Evolutionary conservation across 2,888 invertebrate species (phyloP), one percentile per base, ranked within the genome.

Genomic region (Frankliniella fusca): DNA sequence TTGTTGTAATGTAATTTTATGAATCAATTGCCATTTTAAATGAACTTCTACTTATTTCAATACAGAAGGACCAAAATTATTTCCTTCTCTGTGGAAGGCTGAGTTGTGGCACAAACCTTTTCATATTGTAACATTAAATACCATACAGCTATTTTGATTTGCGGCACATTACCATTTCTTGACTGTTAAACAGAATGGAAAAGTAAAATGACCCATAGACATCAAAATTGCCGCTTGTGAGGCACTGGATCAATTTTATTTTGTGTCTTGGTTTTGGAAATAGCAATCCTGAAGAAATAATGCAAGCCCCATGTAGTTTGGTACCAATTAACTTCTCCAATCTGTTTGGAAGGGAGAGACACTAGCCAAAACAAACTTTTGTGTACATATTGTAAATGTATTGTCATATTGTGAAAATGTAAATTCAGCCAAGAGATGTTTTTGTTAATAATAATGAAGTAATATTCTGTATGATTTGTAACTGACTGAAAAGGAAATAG

Each of bases 381-480:
- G 27, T 76, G 70, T 76, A 76, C 70, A 76, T 76, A 76, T 76
- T 76, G 70, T 76, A 38, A 38, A 76, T 76, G 70, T 76, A 76
- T 76, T 76, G 70, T 76, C 70, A 76, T 27, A 76, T 76, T 76
- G 70, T 76, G 70, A 76, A 76, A 76, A 76, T 76, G 70, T 76
- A 76, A 76, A 76, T 76, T 8, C 70, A 23, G 70, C 70, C 70
- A 76, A 76, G 70, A 76, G 70, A 76, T 76, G 70, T 76, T 76
- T 76, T 76, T 76, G 70, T 76, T 76, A 76, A 76, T 76, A 76
- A 76, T 76, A 23, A 76, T 76, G 70, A 76, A 76, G 70, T 27
- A 76, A 76, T 76, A 76, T 76, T 76, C 70, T 76, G 70, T 76
- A 76, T 76, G 70, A 76, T 76, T 76, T 76, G 70, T 76, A 76